Percentiles rank a stretch among this genome's conserved stretches.
Evolutionary conservation across 2,797 vertebrate species (phyloP).

Genomic region (Channa striata): DNA sequence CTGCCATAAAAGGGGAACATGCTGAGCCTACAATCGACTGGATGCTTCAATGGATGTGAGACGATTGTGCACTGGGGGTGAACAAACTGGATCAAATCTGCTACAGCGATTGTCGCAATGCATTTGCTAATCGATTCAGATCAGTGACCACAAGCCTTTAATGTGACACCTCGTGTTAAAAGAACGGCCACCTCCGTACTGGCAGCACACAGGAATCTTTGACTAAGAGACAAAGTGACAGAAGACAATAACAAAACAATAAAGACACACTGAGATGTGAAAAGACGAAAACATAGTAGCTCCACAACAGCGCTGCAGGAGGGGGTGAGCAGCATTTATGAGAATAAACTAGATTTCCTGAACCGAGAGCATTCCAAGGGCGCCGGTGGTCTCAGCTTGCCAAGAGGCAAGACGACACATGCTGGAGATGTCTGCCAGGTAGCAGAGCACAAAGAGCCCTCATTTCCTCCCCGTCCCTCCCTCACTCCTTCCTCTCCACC

Average conservation of each 20-base stretch:
- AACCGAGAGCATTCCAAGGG: conserved; percentile 90
- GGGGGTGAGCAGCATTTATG: conserved; percentile 85
- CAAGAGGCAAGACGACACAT: conserved; percentile 91
- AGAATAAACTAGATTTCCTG: conserved; percentile 92
- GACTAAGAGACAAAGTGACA: neutral
- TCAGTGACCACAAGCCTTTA: neutral
- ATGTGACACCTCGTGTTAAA: neutral
- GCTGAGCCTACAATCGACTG: neutral
- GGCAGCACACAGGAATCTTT: neutral
- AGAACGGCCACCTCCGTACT: neutral
- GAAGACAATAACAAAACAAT: conserved; percentile 3
- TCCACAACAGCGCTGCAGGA: conserved; percentile 71
- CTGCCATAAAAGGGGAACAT: neutral
- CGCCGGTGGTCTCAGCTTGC: conserved; percentile 87
- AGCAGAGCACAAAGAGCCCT: conserved; percentile 89
- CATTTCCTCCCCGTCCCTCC: conserved; percentile 86
- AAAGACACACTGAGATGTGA: conserved; percentile 18
- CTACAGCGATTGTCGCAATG: neutral
- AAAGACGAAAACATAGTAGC: conserved; percentile 27
- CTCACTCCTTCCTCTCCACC: conserved; percentile 29
- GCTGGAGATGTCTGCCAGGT: conserved; percentile 90
- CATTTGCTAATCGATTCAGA: neutral
- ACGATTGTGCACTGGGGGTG: neutral
- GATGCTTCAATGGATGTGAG: neutral
- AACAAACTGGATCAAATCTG: neutral